These are phyloP conservation scores for Pontoporia blainvillei DNA, from an alignment of 2,113 vertebrate genomes.

Conservation along the genomic window DNA sequence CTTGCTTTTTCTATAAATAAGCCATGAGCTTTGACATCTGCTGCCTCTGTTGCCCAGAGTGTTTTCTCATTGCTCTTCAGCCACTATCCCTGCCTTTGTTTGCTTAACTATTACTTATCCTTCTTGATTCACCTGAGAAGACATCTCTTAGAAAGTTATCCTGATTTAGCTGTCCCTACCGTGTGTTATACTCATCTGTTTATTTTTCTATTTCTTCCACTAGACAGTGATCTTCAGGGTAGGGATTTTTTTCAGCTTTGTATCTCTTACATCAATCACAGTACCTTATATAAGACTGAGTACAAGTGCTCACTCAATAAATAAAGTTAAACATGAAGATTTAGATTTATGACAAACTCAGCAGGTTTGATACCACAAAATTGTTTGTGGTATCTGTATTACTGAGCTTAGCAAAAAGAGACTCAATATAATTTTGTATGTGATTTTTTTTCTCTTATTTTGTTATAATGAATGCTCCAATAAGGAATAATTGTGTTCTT, in stretches of 20 bases:
- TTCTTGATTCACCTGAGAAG: background rate
- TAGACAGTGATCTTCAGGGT: background rate
- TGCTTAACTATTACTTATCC: background rate
- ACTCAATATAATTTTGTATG: background rate
- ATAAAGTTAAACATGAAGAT: conserved; percentile 2
- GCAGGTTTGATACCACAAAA: background rate
- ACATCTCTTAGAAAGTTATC: background rate
- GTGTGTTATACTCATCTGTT: background rate
- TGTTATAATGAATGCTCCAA: background rate
- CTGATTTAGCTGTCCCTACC: background rate
- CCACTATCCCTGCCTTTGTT: background rate
- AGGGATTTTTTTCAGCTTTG: background rate
- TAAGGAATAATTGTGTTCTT: background rate
- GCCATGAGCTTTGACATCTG: background rate
- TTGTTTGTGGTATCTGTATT: background rate
- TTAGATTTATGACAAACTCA: background rate
- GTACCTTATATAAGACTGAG: background rate
- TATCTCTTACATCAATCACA: background rate
- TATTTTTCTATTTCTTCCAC: background rate
- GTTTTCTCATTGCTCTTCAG: background rate
- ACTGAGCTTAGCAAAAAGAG: background rate
- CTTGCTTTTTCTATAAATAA: background rate
- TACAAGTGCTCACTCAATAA: background rate
- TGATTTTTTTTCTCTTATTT: background rate
- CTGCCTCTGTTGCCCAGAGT: background rate